Base-by-base conservation (phyloP, 1,140 invertebrate species). In the Cylas formicarius region DNA sequence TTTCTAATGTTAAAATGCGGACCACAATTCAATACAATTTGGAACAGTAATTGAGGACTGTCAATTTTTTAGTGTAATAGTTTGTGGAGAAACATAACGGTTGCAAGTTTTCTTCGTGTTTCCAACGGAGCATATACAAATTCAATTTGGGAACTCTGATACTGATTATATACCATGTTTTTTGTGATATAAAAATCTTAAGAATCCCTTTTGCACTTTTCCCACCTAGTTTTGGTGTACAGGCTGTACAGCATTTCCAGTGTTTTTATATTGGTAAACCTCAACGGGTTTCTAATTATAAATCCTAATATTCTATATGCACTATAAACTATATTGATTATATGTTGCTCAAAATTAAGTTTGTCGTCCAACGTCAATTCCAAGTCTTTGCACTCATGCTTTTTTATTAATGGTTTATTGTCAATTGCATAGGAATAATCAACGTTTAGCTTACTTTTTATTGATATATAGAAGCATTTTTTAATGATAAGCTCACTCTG, bases 301-400 rank as follows among this genome's bases (percentile, higher is more conserved):
- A 35, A 35, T 17, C 4, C 4, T 9, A 35, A 20, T 20, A 35
- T 35, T 35, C 16, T 35, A 35, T 16, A 35, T 35, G 4, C 5
- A 19, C 33, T 35, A 20, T 35, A 19, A 4, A 16, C 16, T 19
- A 35, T 35, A 20, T 35, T 35, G 5, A n/a, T 35, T 19, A 16
- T 4, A 35, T 35, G 33, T 16, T 35, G 33, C 33, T 35, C 33
- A 35, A 19, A 35, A 35, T 4, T 35, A 20, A 35, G 14, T 35
- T 35, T 35, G 18, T 35, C 33, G 21, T 35, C 17, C 16, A 35
- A 20, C 4, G 5, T 7, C 4, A 6, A 17, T 16, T 20, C 16
- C 14, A 35, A 35, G 21, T 35, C 33, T 19, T 14, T 16, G 21
- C 33, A 35, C 21, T 35, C 11, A 11, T 17, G 8, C 14, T 35